Percentiles rank a stretch among this genome's conserved stretches.
phyloP scores from a whole-genome alignment of 2,797 vertebrate species.

The Calcarius lapponicus region DNA sequence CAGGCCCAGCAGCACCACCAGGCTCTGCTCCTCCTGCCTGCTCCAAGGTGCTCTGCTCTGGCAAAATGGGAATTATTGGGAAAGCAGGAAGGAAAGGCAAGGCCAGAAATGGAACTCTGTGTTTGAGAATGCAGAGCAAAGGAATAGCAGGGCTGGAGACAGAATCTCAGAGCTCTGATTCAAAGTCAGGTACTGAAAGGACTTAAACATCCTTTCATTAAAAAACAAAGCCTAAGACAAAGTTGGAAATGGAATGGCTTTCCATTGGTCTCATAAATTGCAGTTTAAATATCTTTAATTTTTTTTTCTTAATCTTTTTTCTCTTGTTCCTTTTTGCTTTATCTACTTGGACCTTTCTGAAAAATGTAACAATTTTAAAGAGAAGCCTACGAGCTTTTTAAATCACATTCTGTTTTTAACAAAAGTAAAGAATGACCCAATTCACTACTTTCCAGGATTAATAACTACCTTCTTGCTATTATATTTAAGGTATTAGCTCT shows the following conservation, averaged over 20 bases:
- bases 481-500: neutral
- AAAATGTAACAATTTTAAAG: neutral
- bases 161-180: neutral
- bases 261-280: neutral
- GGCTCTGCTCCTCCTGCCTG: neutral
- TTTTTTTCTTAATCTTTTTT: neutral
- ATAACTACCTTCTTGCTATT: constrained; percentile 9
- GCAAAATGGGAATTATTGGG: neutral
- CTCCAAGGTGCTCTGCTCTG: neutral
- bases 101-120: neutral
- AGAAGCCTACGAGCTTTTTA: neutral
- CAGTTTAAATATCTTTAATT: neutral
- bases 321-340: neutral
- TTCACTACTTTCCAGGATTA: constrained; percentile 21
- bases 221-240: neutral
- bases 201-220: neutral
- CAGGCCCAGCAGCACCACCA: neutral
- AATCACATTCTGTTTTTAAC: constrained; percentile 12
- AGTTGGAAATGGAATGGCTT: neutral
- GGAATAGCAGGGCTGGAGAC: neutral
- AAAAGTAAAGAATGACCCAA: constrained; percentile 11
- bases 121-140: neutral
- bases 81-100: neutral
- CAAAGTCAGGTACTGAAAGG: neutral
- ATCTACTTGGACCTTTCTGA: neutral